Conservation (phyloP, 2,888 invertebrate genomes). For the Gymnocheta viridis region DNA sequence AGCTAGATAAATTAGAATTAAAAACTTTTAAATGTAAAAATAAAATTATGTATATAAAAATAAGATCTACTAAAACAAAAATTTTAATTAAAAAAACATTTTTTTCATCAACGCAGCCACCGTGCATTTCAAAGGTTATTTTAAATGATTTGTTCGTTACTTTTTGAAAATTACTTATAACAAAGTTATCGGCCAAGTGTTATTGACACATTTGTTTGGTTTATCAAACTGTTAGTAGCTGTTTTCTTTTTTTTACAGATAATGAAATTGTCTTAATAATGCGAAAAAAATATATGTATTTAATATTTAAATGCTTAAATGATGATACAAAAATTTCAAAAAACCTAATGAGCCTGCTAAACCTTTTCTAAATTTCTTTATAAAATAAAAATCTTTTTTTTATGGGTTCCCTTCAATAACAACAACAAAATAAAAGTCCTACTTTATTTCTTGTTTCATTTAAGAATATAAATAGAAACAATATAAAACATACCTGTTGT, state of each 20-base stretch:
- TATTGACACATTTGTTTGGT: constrained; percentile 25
- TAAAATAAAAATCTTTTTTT: constrained; percentile 26
- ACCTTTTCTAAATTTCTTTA: not conserved
- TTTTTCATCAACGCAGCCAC: constrained; percentile 76
- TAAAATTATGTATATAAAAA: constrained; percentile 40
- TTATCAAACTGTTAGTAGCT: constrained; percentile 47
- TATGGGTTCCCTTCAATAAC: constrained; percentile 46
- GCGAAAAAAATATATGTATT: not conserved
- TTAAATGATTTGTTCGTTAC: not conserved
- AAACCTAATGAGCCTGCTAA: constrained; percentile 25
- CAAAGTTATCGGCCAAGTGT: constrained; percentile 13
- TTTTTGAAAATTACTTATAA: not conserved
- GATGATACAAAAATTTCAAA: constrained; percentile 23
- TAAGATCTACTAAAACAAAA: constrained; percentile 61
- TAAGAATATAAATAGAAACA: not conserved
- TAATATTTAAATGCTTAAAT: constrained; percentile 52
- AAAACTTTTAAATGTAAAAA: constrained; percentile 51
- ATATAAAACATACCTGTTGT: constrained; percentile 89
- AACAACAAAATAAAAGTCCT: constrained; percentile 17
- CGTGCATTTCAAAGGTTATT: constrained; percentile 74
- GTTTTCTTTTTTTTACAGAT: not conserved
- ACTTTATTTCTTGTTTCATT: not conserved
- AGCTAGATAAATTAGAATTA: constrained; percentile 17
- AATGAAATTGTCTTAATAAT: constrained; percentile 27
- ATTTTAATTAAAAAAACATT: constrained; percentile 10